Evolutionary conservation across 1,140 invertebrate species (phyloP), one percentile per base, ranked within the genome.

Genomic region (Drosophila saltans): DNA sequence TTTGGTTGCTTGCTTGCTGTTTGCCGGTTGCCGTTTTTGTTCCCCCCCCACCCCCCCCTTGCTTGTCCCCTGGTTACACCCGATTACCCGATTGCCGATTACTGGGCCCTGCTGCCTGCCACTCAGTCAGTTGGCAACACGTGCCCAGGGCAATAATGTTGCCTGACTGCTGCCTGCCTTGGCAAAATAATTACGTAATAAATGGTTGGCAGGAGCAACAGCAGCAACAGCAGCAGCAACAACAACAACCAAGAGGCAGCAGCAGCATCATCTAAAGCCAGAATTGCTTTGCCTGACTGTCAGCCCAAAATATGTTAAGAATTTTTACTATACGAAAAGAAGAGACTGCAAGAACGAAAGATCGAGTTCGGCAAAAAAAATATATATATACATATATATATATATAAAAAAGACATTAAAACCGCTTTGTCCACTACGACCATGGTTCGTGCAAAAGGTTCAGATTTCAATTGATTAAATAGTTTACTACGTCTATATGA

Each of bases 121-220:
- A 64, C 72, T 62, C 69, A 77, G 74, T 85, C 75, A 86, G 78
- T 81, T 81, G 82, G 82, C 81, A 86, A 85, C 81, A 88, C 83
- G 83, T 88, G 83, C 83, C 83, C 83, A 74, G 73, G 83, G 83
- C 83, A 63, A 84, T 89, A 77, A 60, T 65, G 66, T 56, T 16
- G 24, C 39, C 43, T 58, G 21, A 45, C 41, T 40, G 56, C 57
- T 56, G 39, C 28, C 68, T 81, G 71, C 75, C 78, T 73, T 74
- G 78, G 77, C 78, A 84, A 88, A 88, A 90, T 89, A 89, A 89
- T 89, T 89, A 89, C 84, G 84, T 89, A 89, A 89, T 89, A 89
- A 89, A 85, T 89, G 84, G 84, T 89, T 89, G 80, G 80, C 84
- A 88, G 83, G 69, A 77, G 72, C 30, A 52, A 24, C 21, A 52